Conservation (phyloP, 2,113 vertebrate species). For the Megatriorchis doriae region DNA sequence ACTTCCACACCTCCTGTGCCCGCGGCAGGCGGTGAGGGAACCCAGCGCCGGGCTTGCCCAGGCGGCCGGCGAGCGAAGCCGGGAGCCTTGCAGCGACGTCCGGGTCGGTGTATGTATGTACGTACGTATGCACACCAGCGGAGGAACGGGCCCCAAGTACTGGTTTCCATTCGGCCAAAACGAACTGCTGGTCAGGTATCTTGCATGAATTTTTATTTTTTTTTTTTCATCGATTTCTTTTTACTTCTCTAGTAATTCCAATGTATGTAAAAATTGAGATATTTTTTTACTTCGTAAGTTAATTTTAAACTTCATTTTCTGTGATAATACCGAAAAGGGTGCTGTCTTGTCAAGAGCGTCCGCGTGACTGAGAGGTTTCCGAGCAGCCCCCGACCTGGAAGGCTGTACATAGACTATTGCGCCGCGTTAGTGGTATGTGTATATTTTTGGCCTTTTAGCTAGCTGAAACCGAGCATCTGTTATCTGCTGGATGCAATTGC, state of each 20-base stretch:
- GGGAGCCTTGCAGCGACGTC: rapidly evolving
- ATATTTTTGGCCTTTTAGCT: conserved; percentile 79
- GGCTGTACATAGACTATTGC: conserved; percentile 36
- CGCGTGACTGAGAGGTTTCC: not conserved
- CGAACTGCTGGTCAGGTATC: conserved; percentile 62
- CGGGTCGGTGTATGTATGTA: rapidly evolving
- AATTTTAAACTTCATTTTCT: conserved; percentile 44
- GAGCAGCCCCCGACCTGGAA: conserved; percentile 26
- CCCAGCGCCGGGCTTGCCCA: not conserved
- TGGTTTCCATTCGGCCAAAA: not conserved
- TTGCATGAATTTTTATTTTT: not conserved
- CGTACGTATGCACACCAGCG: not conserved
- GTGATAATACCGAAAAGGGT: conserved; percentile 48
- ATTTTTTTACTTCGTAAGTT: conserved; percentile 55
- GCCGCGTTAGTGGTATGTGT: conserved; percentile 76
- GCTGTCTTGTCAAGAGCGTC: conserved; percentile 53
- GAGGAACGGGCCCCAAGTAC: not conserved
- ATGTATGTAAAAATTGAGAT: not conserved
- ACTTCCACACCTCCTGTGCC: not conserved
- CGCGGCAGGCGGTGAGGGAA: no score
- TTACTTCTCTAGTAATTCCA: conserved; percentile 62
- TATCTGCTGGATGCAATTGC: conserved; percentile 9
- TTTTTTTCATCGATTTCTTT: not conserved
- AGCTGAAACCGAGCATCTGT: conserved; percentile 33
- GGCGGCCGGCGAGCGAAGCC: rapidly evolving